Conservation (phyloP, 2,888 invertebrate species). For the Carcina quercana region DNA sequence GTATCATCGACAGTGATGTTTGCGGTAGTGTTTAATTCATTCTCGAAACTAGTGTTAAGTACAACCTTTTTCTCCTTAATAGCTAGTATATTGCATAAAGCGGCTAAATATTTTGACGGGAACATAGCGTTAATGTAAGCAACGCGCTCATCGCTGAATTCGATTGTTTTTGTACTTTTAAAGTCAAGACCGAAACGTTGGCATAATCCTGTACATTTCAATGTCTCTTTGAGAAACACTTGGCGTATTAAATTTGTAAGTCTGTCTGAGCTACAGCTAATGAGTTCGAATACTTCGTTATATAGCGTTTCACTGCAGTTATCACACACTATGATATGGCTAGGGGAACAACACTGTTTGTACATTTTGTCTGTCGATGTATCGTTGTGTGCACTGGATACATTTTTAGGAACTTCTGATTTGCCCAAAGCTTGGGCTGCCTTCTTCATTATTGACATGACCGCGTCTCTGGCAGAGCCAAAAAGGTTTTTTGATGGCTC, state of each 20-base stretch:
- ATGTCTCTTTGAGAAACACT: slow-evolving; percentile 74
- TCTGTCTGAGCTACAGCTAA: slow-evolving; percentile 80
- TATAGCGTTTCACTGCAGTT: slow-evolving; percentile 83
- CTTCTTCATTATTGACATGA: slow-evolving; percentile 93
- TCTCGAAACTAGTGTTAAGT: slow-evolving; percentile 76
- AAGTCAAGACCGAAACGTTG: slow-evolving; percentile 77
- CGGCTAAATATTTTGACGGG: slow-evolving; percentile 80
- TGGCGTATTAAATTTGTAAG: slow-evolving; percentile 76
- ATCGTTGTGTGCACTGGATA: slow-evolving; percentile 64
- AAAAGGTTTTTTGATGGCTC: slow-evolving; percentile 82
- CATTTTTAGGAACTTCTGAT: slow-evolving; percentile 77
- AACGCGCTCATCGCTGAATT: slow-evolving; percentile 61
- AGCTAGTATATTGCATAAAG: slow-evolving; percentile 85
- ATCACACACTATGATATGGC: slow-evolving; percentile 82
- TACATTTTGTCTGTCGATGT: slow-evolving; percentile 53
- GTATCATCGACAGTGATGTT: slow-evolving; percentile 59
- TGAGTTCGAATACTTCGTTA: slow-evolving; percentile 80
- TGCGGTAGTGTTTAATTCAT: slow-evolving; percentile 61
- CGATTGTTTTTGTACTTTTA: slow-evolving; percentile 70
- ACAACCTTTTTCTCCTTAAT: slow-evolving; percentile 79
- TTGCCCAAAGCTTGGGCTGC: slow-evolving; percentile 90
- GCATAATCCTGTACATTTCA: slow-evolving; percentile 77
- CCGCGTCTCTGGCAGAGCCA: slow-evolving; percentile 92
- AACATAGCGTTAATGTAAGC: slow-evolving; percentile 78
- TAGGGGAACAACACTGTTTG: slow-evolving; percentile 81